Percentiles rank a stretch among this genome's conserved stretches.
Conservation (phyloP, 2,888 invertebrate genomes). For the Pollenia griseotomentosa region DNA sequence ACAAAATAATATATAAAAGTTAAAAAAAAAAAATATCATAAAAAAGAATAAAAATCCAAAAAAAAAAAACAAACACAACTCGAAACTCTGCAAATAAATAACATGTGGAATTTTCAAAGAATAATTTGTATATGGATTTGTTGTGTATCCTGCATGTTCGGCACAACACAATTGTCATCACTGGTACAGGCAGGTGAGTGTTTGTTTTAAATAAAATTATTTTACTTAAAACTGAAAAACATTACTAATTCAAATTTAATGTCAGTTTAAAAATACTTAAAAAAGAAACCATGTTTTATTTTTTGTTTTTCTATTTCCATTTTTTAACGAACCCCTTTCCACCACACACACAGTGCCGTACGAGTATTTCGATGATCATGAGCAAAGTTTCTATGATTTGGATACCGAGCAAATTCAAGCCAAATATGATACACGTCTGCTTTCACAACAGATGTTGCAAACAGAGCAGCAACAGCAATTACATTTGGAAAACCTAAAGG, state of each 20-base stretch:
- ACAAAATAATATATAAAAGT: not conserved
- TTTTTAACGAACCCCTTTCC: constrained; percentile 15
- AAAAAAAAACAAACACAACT: constrained; percentile 18
- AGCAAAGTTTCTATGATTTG: constrained; percentile 83
- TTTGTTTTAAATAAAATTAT: not conserved
- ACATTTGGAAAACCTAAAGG: constrained; percentile 59
- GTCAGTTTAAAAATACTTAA: constrained; percentile 24
- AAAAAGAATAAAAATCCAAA: constrained; percentile 1
- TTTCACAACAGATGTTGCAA: constrained; percentile 81
- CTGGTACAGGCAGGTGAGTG: constrained; percentile 74
- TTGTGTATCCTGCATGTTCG: constrained; percentile 74
- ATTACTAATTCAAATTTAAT: constrained; percentile 49
- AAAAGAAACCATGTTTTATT: not conserved
- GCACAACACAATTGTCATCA: constrained; percentile 72
- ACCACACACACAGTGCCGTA: constrained; percentile 78
- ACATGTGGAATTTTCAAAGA: constrained; percentile 75
- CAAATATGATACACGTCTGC: constrained; percentile 83
- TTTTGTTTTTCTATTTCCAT: not conserved
- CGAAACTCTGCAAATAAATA: constrained; percentile 35
- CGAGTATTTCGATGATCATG: constrained; percentile 83
- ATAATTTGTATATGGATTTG: constrained; percentile 76
- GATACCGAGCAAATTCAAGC: constrained; percentile 84
- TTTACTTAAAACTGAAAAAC: constrained; percentile 1
- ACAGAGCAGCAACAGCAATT: constrained; percentile 70
- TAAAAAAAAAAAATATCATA: constrained; percentile 29